These are phyloP conservation scores for Cyprinodon tularosa DNA, from an alignment of 2,113 vertebrate species.

Conservation along the genomic window DNA sequence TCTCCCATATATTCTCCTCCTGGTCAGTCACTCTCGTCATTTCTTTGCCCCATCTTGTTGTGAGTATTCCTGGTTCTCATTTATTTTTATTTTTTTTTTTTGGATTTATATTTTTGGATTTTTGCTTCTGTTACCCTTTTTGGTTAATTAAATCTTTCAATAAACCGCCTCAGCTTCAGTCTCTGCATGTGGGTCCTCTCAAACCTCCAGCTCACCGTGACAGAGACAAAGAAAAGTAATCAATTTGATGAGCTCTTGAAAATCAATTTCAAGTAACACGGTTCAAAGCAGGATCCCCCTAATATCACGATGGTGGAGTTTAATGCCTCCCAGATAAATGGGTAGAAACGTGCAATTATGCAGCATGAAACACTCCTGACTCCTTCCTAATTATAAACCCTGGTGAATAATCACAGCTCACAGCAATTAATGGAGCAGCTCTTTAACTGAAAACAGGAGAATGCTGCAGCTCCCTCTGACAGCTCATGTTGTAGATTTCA, in stretches of 20 bases:
- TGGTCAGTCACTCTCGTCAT: too few relatives aligned
- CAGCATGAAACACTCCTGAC: slow-evolving; percentile 71
- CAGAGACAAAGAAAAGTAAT: slow-evolving; percentile 62
- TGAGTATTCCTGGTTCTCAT: too few relatives aligned
- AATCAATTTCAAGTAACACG: slow-evolving; percentile 71
- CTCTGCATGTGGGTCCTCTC: slow-evolving; percentile 11
- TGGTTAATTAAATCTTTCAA: too few relatives aligned
- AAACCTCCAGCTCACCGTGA: too few relatives aligned
- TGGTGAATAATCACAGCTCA: slow-evolving; percentile 77
- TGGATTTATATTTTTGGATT: too few relatives aligned
- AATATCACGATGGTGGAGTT: slow-evolving; percentile 62
- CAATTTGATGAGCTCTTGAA: slow-evolving; percentile 65
- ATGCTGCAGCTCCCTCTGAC: slow-evolving; percentile 37
- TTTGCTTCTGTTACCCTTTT: too few relatives aligned
- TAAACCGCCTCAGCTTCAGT: slow-evolving; percentile 17
- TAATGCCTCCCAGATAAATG: slow-evolving; percentile 52
- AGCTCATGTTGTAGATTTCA: slow-evolving; percentile 52
- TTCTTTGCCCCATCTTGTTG: too few relatives aligned
- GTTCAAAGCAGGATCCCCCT: slow-evolving; percentile 51
- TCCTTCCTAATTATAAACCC: slow-evolving; percentile 77
- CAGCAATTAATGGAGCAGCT: slow-evolving; percentile 73
- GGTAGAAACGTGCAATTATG: slow-evolving; percentile 70
- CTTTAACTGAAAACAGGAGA: slow-evolving; percentile 51
- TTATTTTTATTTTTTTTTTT: too few relatives aligned
- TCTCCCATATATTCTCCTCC: too few relatives aligned